A percentile compares a stretch with the other conserved stretches of the same genome.
phyloP scores from a whole-genome alignment of 2,888 invertebrate species.

The Calliopum simillimum region DNA sequence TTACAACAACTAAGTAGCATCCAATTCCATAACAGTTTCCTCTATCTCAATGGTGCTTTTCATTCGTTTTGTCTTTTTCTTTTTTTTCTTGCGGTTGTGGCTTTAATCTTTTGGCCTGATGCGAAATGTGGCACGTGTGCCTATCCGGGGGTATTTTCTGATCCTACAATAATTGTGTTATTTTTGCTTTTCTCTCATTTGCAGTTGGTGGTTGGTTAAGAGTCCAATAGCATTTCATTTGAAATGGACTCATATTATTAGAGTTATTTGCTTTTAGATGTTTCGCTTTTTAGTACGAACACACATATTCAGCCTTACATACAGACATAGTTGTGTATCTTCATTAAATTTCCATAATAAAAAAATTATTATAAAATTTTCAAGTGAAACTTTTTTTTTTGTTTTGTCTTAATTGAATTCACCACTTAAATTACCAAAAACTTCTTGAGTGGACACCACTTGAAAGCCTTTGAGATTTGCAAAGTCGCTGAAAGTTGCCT shows the following conservation, averaged over 20 bases:
- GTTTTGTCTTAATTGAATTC: background rate
- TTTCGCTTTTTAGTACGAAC: slow-evolving; percentile 3
- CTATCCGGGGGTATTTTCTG: background rate
- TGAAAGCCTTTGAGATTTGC: too few species aligned
- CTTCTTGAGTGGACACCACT: too few species aligned
- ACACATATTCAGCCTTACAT: background rate
- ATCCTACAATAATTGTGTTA: slow-evolving; percentile 46
- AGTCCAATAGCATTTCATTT: background rate
- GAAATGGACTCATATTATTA: slow-evolving; percentile 17
- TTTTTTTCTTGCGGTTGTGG: background rate
- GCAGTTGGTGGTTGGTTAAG: too few species aligned
- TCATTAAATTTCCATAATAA: background rate
- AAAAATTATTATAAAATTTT: background rate
- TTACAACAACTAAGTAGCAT: too few species aligned
- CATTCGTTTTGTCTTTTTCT: too few species aligned
- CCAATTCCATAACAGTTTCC: too few species aligned
- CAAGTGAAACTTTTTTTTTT: background rate
- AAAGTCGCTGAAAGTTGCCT: too few species aligned
- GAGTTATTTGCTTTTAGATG: slow-evolving; percentile 20
- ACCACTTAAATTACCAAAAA: too few species aligned
- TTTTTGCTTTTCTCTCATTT: slow-evolving; percentile 39
- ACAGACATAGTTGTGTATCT: background rate
- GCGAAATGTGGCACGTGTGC: slow-evolving; percentile 31
- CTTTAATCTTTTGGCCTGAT: background rate
- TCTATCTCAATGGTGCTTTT: too few species aligned